Evolutionary conservation across 2,797 vertebrate species (phyloP), one percentile per base, ranked within the genome.

Genomic region (Acomys russatus): DNA sequence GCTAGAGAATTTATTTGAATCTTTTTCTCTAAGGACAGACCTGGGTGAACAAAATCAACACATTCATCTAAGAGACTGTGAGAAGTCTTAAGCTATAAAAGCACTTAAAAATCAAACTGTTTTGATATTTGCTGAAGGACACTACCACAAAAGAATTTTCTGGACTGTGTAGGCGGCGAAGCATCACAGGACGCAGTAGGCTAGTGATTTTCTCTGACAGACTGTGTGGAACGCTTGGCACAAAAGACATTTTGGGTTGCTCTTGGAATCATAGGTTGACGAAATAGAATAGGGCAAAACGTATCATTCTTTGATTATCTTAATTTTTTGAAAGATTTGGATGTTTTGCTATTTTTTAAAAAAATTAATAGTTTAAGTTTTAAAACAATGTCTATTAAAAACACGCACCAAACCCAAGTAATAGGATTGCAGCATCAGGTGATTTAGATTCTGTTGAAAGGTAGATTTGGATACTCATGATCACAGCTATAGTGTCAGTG

Each of bases 311-410:
- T 59, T 59, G 28, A 54, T 74, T 79, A 44, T 74, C 73, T 85
- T 95, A 17, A n/a, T 90, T 97, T 90, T 97, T 96, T 54, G 74
- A 90, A 96, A 93, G 25, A 91, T 44, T 77, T 20, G 33, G n/a
- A 25, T n/a, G 9, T 44, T 44, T 44, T 44, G 44, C 3, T 44
- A 44, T 44, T 44, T 44, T 44, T 44, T 44, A 44, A 44, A 44
- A 44, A 28, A 82, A 59, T 70, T 17, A 87, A 82, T 92, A 9
- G 8, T 85, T 96, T 64, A 79, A 33, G 6, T 17, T 73, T 95
- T 94, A 94, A 94, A 85, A 35, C 7, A 63, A 3, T 64, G 20
- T 18, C 30, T 90, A 30, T 61, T 61, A 85, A 82, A 94, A 90
- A 85, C 38, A 86, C 20, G 20, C 73, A 49, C 17, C 20, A 74